Conservation (phyloP, 2,113 vertebrate species). For the Sebastes fasciatus region DNA sequence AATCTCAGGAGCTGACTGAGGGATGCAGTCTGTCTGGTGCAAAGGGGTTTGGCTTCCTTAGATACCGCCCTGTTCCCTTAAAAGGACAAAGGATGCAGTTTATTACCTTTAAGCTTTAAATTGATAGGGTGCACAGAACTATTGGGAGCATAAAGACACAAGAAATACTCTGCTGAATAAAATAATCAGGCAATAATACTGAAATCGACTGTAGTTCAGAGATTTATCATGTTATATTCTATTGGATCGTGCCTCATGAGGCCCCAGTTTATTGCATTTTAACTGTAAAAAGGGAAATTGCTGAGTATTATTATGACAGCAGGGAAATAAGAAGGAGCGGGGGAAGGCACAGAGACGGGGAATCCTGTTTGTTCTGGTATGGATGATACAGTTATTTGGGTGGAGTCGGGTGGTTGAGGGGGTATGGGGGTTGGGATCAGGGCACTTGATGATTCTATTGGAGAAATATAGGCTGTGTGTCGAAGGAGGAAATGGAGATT, state of each 20-base stretch:
- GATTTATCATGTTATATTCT: neutral
- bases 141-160: constrained; percentile 11
- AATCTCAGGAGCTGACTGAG: constrained; percentile 60
- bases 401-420: constrained; percentile 20
- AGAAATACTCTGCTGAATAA: neutral
- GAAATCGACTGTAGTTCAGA: neutral
- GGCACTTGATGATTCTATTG: neutral
- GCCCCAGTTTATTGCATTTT: neutral
- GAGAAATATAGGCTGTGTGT: neutral
- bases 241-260: neutral
- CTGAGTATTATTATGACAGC: constrained; percentile 8
- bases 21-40: constrained; percentile 71
- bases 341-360: constrained; percentile 27
- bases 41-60: constrained; percentile 72
- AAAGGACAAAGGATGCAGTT: constrained; percentile 71
- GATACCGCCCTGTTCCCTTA: constrained; percentile 61
- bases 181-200: neutral
- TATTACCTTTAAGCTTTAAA: constrained; percentile 31
- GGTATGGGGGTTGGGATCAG: neutral
- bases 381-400: constrained; percentile 20
- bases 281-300: neutral
- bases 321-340: neutral
- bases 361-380: constrained; percentile 10
- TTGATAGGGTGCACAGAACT: constrained; percentile 17
- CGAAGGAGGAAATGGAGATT: neutral